These are phyloP conservation scores for Aporrectodea caliginosa DNA, from an alignment of 1,140 invertebrate species.

Conservation along the genomic window DNA sequence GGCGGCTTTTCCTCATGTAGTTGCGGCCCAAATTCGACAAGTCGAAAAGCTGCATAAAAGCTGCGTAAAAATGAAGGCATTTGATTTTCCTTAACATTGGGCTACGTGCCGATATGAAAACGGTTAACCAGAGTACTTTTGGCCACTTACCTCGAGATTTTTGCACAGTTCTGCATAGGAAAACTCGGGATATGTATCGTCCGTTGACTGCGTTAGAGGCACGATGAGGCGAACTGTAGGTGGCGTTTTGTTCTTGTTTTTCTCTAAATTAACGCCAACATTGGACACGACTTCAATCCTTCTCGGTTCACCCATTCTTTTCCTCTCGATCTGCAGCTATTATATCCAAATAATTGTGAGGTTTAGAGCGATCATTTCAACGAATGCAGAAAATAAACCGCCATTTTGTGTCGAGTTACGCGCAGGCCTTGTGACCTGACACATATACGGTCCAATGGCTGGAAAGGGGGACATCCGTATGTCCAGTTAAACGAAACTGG, in stretches of 20 bases:
- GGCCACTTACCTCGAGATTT: not conserved
- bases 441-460: not conserved
- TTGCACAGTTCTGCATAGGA: not conserved
- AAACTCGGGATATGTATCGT: not conserved
- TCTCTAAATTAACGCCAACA: not conserved
- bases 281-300: not conserved
- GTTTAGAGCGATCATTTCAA: not conserved
- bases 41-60: too few relatives aligned
- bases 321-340: not conserved
- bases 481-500: too few relatives aligned
- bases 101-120: too few relatives aligned
- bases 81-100: too few relatives aligned
- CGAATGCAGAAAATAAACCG: not conserved
- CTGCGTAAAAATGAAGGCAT: too few relatives aligned
- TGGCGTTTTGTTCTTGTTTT: not conserved
- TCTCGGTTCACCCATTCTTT: not conserved
- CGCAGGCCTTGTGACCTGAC: not conserved
- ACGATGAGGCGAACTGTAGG: not conserved
- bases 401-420: not conserved
- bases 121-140: too few relatives aligned
- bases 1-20: too few relatives aligned
- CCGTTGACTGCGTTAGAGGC: not conserved
- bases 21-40: too few relatives aligned
- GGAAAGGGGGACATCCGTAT: too few relatives aligned
- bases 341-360: not conserved